phyloP scores from a whole-genome alignment of 2,113 vertebrate genomes.

The Poeciliopsis turrubarensis region DNA sequence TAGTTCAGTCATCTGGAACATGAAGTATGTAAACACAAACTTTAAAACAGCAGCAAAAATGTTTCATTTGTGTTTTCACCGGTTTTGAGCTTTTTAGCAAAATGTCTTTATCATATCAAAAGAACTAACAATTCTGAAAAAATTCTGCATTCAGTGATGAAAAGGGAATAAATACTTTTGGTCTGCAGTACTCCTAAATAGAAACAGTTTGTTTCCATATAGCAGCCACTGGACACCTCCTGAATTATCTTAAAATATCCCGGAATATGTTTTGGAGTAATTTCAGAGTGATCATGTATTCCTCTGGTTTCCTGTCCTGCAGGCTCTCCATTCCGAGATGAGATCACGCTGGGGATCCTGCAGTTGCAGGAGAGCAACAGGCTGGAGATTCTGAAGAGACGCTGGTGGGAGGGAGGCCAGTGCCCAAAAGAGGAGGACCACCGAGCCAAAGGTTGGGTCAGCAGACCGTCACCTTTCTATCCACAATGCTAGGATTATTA shows the following conservation, averaged over 20 bases:
- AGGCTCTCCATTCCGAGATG: slow-evolving; percentile 89
- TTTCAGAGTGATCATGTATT: neutral
- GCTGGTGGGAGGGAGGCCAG: slow-evolving; percentile 92
- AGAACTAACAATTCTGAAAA: neutral
- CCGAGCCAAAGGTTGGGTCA: slow-evolving; percentile 84
- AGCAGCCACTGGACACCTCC: neutral
- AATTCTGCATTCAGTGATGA: too few relatives aligned
- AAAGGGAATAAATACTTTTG: too few relatives aligned
- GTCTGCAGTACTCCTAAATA: too few relatives aligned
- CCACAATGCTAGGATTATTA: neutral
- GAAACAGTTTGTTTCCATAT: neutral
- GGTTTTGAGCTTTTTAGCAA: neutral
- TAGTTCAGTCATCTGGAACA: neutral
- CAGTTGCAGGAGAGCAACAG: slow-evolving; percentile 93
- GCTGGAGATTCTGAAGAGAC: slow-evolving; percentile 90
- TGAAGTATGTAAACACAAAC: neutral
- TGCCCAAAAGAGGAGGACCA: slow-evolving; percentile 92
- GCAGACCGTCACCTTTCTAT: neutral
- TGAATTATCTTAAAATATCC: too few relatives aligned
- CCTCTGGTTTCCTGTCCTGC: neutral
- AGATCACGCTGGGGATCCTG: slow-evolving; percentile 89
- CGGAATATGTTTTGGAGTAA: too few relatives aligned
- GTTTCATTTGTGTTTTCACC: neutral
- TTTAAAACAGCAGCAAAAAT: neutral
- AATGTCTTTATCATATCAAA: neutral